Percentiles rank a stretch among this genome's conserved stretches.
Conservation (phyloP, 2,113 vertebrate species). For the Bubo blakistoni region DNA sequence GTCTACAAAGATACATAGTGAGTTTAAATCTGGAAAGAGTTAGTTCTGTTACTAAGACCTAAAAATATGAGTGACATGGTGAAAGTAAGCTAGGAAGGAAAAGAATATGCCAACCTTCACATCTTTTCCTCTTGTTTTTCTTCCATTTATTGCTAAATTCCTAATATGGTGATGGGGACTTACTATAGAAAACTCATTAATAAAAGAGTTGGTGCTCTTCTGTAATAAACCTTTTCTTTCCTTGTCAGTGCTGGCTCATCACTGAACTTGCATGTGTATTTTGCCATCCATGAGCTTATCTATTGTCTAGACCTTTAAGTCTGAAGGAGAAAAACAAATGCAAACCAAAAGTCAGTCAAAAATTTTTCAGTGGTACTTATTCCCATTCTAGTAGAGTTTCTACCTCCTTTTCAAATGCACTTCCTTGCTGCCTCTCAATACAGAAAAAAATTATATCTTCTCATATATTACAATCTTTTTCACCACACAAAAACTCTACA, state of each 20-base stretch:
- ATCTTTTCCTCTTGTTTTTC: background rate
- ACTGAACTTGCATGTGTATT: background rate
- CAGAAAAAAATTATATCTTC: background rate
- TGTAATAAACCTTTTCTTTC: background rate
- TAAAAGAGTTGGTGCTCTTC: background rate
- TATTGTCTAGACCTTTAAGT: background rate
- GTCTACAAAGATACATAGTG: background rate
- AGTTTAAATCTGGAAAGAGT: background rate
- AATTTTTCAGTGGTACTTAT: background rate
- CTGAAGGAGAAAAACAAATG: background rate
- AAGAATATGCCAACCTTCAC: background rate
- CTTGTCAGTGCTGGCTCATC: background rate
- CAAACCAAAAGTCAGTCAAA: background rate
- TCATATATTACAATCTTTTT: background rate
- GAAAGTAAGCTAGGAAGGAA: background rate
- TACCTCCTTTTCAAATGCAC: background rate
- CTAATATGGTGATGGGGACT: background rate
- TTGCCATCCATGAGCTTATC: background rate
- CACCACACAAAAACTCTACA: background rate
- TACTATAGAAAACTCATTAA: background rate
- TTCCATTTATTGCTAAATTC: background rate
- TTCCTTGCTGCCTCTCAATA: background rate
- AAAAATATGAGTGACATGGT: background rate
- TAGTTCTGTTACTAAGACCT: background rate
- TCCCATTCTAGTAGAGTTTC: rapidly evolving